Evolutionary conservation across 2,888 invertebrate species (phyloP).

Genomic region (Cephalotes varians): DNA sequence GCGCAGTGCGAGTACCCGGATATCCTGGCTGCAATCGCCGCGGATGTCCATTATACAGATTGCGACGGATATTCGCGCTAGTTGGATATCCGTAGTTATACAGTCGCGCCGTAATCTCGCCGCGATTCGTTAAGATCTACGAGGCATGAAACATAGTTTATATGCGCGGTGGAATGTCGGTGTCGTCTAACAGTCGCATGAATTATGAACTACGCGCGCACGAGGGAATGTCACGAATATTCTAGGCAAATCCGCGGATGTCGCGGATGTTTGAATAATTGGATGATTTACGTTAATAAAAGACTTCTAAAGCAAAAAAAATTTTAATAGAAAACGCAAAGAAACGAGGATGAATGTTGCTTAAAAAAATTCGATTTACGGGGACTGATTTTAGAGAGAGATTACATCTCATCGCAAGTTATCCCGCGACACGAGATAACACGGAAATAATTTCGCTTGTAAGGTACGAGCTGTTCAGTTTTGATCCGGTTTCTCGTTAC

Average conservation of each 20-base stretch:
- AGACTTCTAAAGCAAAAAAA: background rate
- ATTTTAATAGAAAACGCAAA: background rate
- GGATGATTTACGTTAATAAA: background rate
- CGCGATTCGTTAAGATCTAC: conserved; percentile 42
- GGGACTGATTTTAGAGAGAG: background rate
- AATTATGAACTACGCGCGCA: conserved; percentile 11
- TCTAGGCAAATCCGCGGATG: background rate
- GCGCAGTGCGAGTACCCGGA: background rate
- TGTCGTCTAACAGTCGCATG: conserved; percentile 16
- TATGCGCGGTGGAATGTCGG: conserved; percentile 19
- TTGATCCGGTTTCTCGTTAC: background rate
- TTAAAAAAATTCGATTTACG: background rate
- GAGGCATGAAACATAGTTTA: conserved; percentile 39
- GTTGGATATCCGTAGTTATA: conserved; percentile 29
- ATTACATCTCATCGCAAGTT: background rate
- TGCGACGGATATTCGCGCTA: conserved; percentile 24
- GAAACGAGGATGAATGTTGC: no score
- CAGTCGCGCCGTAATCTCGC: conserved; percentile 22
- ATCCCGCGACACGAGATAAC: background rate
- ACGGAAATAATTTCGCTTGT: background rate
- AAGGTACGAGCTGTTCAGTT: background rate
- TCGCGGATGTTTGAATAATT: conserved; percentile 18
- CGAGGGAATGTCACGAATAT: background rate
- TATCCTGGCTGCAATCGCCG: conserved; percentile 6
- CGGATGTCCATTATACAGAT: conserved; percentile 40